Percentiles rank a stretch among this genome's conserved stretches.
Conservation (phyloP, 2,888 invertebrate species). For the Leptinotarsa tumamoca region DNA sequence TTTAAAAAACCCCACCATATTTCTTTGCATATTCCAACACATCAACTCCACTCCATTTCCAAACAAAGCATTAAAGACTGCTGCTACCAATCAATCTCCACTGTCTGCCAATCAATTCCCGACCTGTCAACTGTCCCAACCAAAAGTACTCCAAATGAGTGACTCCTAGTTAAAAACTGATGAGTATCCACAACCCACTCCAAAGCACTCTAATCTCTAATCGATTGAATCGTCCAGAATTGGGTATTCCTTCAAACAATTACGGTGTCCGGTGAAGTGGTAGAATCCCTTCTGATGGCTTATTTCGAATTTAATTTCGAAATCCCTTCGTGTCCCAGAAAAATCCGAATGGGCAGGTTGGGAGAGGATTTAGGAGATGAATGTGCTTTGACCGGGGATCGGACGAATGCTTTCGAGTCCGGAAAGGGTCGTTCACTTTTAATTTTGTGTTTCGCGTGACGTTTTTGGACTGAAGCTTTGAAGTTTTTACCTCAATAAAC, state of each 20-base stretch:
- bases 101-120: background rate
- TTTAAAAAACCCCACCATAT: no score
- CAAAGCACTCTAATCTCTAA: background rate
- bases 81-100: background rate
- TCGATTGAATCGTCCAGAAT: background rate
- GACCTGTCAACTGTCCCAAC: background rate
- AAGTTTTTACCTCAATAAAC: no score
- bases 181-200: background rate
- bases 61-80: no score
- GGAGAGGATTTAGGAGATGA: background rate
- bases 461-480: no score
- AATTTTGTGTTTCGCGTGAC: no score
- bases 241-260: background rate
- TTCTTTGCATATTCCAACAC: no score
- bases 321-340: background rate
- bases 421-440: no score
- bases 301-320: background rate
- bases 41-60: no score
- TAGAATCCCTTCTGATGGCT: background rate
- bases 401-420: background rate
- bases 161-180: background rate
- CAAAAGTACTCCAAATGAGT: background rate
- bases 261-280: background rate
- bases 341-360: background rate
- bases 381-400: background rate